Base-by-base conservation (phyloP, 1,140 invertebrate species). In the Zaprionus nigranus region DNA sequence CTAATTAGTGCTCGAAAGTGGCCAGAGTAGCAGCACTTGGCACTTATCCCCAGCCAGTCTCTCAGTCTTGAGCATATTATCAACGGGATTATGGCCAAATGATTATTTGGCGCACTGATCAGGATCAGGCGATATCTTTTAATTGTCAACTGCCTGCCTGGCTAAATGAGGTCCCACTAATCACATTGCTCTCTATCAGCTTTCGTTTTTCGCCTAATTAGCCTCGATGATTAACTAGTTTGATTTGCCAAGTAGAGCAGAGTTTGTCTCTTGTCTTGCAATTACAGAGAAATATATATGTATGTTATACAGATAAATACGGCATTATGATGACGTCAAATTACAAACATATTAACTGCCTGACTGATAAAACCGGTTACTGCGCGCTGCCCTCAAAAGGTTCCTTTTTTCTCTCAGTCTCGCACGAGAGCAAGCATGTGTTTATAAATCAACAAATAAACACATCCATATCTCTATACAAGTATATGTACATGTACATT, bases 281-380 rank as follows among this genome's bases (percentile, higher is more conserved):
- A 57, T 46, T 38, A 34, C 30, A 73, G 30, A 30, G 53, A 59
- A 71, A 68, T 64, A 78, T 40, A n/a, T 40, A 68, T 64, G 75
- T 40, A n/a, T 40, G 28, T 30, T 30, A 40, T 6, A 15, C 2
- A 43, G 2, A 17, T 17, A 80, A 62, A 73, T 63, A 70, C 54
- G 30, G 56, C 62, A 62, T 56, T 43, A 56, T 54, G 57, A 79
- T 82, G 80, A 82, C 80, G 80, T 66, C 51, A 74, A 82, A 60
- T 30, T 30, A 51, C 54, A 68, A 76, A 72, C 59, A 76, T 68
- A 79, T 75, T 57, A 26, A 56, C 28, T 65, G 67, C 38, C 40
- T 65, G 65, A 26, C 66, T 73, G 64, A 73, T 73, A 68, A 69
- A 85, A 85, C 82, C 82, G 79, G 82, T 87, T 85, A 43, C 46